Evolutionary conservation across 2,888 invertebrate genomes (phyloP), one percentile per base, ranked within the genome.

Genomic region (Melanchra persicariae): DNA sequence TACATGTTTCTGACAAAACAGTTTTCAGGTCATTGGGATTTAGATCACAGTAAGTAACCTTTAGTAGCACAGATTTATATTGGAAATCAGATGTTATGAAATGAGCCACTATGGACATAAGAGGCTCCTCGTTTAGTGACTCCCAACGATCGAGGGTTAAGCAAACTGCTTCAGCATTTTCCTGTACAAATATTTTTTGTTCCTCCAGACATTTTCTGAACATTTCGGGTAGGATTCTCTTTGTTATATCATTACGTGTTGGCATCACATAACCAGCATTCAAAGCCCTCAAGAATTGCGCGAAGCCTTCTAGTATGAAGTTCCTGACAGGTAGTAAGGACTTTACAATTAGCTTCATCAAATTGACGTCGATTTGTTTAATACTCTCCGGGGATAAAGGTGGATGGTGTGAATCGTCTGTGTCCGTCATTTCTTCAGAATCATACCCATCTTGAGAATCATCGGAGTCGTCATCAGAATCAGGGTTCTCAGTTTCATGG

Each of bases 221-320:
- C 43, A 70, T 74, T 37, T 62, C 74, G 3, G 70, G 70, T 6
- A 70, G 34, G 26, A 70, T 63, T 74, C 0, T 74, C 19, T 63
- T n/a, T 5, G 34, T 37, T 45, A 70, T 37, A 37, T 45, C 26
- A 52, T 74, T 34, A 22, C 45, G 37, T 19, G 26, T 52, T 22
- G 37, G 64, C 12, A 70, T 26, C 0, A 26, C 19, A 22, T 70
- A 70, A 15, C 22, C 22, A 24, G 24, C 19, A 45, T 70, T 61
- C 40, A 74, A 6, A 8, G 6, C 1, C 19, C 3, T 37, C 8
- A 22, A 0, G 1, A 70, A 9, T 19, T 15, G 1, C 26, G 0
- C 8, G 22, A 74, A 63, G 10, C 2, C 12, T n/a, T 0, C 5
- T 6, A 1, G 7, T 45, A 45, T 37, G 0, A 70, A 63, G 22